These are phyloP conservation scores for Ramphastos sulfuratus DNA, from an alignment of 2,113 vertebrate species.

Conservation along the genomic window DNA sequence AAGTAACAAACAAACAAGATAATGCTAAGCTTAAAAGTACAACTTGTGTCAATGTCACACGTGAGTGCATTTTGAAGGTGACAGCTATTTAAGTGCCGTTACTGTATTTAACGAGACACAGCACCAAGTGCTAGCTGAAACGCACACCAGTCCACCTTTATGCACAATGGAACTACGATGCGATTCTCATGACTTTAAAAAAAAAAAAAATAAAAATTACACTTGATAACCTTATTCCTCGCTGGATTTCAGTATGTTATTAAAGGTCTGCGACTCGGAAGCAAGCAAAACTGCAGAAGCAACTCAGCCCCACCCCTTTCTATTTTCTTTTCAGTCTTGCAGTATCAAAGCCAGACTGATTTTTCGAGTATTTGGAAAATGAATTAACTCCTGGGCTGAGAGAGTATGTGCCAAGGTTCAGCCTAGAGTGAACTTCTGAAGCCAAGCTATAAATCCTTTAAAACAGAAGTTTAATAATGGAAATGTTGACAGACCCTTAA, in stretches of 20 bases:
- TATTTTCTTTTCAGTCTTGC: neutral
- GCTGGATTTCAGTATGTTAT: neutral
- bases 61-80: neutral
- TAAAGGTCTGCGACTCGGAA: neutral
- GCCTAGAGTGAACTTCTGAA: neutral
- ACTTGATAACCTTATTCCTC: neutral
- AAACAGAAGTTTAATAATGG: constrained; percentile 52
- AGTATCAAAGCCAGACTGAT: neutral
- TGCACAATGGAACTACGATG: accelerated
- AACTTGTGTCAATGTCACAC: neutral
- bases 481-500: constrained; percentile 53
- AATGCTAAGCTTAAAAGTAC: neutral
- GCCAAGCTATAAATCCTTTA: constrained; percentile 23
- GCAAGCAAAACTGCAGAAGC: neutral
- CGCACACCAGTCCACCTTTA: neutral
- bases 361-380: constrained; percentile 45
- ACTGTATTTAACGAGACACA: neutral
- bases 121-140: neutral
- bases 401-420: constrained; percentile 17
- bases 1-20: neutral
- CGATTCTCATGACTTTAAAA: neutral
- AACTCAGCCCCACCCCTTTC: neutral
- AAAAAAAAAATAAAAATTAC: neutral
- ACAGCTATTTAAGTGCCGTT: neutral
- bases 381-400: constrained; percentile 44